Base-by-base conservation (phyloP, 2,113 vertebrate genomes). In the Athene cunicularia region DNA sequence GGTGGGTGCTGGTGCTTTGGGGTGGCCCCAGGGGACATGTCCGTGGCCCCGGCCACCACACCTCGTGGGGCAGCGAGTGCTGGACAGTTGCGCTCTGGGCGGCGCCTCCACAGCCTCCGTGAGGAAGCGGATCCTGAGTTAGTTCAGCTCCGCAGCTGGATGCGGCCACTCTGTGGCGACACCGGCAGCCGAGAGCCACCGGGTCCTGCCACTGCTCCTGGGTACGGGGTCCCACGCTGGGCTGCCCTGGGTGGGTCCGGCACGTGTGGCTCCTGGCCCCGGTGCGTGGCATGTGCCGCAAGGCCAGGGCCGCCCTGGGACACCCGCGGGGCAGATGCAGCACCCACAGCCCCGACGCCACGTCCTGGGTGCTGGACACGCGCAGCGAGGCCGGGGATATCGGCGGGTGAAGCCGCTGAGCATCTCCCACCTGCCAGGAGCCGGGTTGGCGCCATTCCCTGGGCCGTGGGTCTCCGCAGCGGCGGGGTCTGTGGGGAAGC, bases 1-100 rank as follows among this genome's bases (percentile, higher is more conserved):
- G 99, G 99, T 99, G 98, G 97, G 99, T 97, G 73, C 17, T 0
- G 1, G 6, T 2, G 60, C n/a, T 23, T 15, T 0, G 27, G n/a
- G 73, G 59, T 45, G 77, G 39, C 21, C 56, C 21, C 33, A 1
- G 37, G 33, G 35, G 66, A 41, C 2, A 1, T 20, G 67, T 76
- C 86, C 5, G 0, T 41, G 73, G 47, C 35, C 22, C 15, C 39
- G 8, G 43, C 8, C 28, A 11, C 33, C 30, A 14, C 27, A 6
- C 63, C 26, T 4, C 2, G 1, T 17, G 9, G 79, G 41, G 23
- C 63, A 32, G 64, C 0, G 14, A 41, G 80, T 6, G 45, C 26
- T 2, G 5, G 55, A 39, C 81, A 14, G 14, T 8, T 32, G 55
- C 5, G 1, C 35, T 14, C 83, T 19, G 10, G 72, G 67, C 2